Evolutionary conservation across 2,113 vertebrate species (phyloP).

Genomic region (Orcinus orca): DNA sequence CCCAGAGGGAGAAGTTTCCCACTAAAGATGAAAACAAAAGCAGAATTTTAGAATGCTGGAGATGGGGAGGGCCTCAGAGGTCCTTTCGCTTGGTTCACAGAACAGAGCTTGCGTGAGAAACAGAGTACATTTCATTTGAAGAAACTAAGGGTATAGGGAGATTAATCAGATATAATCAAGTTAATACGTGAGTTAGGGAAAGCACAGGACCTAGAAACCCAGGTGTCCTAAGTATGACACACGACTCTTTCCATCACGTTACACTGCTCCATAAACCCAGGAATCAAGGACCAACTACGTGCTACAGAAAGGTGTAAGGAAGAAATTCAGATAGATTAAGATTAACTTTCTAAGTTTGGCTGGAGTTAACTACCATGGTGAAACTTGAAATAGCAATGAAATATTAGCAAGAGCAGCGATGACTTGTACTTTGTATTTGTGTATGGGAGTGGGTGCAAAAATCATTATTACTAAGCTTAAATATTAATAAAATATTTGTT

Average conservation of each 20-base stretch:
- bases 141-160: neutral
- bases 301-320: neutral
- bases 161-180: neutral
- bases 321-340: neutral
- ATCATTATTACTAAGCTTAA: neutral
- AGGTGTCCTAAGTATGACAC: neutral
- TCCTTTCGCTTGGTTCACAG: neutral
- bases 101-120: neutral
- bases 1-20: neutral
- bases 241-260: neutral
- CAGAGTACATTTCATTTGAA: neutral
- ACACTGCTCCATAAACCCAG: neutral
- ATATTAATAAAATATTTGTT: constrained; percentile 6
- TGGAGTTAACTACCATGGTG: neutral
- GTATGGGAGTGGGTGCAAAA: neutral
- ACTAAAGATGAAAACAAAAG: neutral
- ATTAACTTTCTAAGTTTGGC: neutral
- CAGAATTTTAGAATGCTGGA: neutral
- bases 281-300: neutral
- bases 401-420: neutral
- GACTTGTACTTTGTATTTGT: neutral
- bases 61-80: neutral
- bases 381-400: neutral
- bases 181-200: neutral
- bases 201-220: neutral